Evolutionary conservation across 2,113 vertebrate genomes (phyloP).

Genomic region (Isurus oxyrinchus): DNA sequence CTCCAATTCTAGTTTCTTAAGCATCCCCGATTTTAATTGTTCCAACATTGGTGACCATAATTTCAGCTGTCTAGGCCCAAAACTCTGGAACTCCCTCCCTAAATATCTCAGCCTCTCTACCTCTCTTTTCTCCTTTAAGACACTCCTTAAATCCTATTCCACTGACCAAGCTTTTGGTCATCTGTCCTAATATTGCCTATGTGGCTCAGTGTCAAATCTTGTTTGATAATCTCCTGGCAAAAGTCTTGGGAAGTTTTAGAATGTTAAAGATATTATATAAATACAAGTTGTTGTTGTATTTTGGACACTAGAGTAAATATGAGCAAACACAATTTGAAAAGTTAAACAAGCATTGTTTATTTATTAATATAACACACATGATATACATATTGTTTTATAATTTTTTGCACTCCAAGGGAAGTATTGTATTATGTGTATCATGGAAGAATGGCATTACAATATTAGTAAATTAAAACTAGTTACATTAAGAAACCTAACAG

Average conservation of each 20-base stretch:
- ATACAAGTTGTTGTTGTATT: not conserved
- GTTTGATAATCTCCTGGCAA: no score
- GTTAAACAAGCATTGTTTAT: not conserved
- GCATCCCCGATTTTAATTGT: no score
- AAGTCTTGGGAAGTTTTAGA: no score
- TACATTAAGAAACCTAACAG: not conserved
- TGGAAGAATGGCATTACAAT: not conserved
- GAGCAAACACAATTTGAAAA: not conserved
- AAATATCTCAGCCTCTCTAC: not conserved
- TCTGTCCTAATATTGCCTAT: not conserved
- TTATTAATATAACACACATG: not conserved
- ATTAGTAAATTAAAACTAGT: not conserved
- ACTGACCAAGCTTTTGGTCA: not conserved
- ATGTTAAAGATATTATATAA: no score
- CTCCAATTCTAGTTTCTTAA: no score
- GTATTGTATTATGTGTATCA: not conserved
- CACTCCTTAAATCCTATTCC: not conserved
- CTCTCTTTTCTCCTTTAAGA: not conserved
- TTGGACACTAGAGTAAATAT: not conserved
- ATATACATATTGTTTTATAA: not conserved
- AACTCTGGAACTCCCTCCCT: not conserved
- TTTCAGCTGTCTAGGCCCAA: not conserved
- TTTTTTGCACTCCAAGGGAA: not conserved
- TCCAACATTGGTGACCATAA: not conserved
- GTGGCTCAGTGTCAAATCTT: no score